Evolutionary conservation across 2,113 vertebrate species (phyloP).

Genomic region (Ceyx cyanopectus): DNA sequence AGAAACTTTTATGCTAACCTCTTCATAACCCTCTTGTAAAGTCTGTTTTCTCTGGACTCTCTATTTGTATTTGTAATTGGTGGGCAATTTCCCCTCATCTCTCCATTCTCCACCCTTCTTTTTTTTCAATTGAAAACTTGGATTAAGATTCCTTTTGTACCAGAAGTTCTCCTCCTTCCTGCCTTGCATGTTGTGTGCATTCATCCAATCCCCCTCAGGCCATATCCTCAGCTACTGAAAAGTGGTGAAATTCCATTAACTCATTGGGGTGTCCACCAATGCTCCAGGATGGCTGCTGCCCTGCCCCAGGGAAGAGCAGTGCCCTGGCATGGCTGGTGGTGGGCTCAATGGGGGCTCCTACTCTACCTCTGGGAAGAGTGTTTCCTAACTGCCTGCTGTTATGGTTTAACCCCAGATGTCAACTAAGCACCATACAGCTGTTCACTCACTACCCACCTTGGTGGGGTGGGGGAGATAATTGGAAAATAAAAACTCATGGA

Average conservation of each 20-base stretch:
- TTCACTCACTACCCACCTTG: neutral
- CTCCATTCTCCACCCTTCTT: neutral
- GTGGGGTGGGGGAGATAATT: neutral
- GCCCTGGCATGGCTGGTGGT: neutral
- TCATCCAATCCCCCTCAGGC: neutral
- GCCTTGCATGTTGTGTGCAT: neutral
- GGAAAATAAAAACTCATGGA: neutral
- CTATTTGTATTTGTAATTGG: neutral
- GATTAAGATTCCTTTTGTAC: neutral
- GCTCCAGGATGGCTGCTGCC: neutral
- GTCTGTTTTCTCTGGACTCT: neutral
- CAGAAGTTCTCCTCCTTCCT: neutral
- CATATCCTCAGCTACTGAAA: neutral
- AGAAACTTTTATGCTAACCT: slow-evolving; percentile 1
- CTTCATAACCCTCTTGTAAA: neutral
- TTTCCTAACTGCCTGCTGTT: neutral
- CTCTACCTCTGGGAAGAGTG: neutral
- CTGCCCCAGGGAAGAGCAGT: neutral
- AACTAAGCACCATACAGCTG: neutral
- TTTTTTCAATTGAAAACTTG: neutral
- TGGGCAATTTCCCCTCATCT: slow-evolving; percentile 48
- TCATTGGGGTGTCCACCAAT: neutral
- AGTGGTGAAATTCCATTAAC: neutral
- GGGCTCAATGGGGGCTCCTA: neutral
- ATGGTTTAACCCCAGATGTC: neutral